Conservation (phyloP, 1,140 invertebrate genomes). For the Drosophila repletoides region DNA sequence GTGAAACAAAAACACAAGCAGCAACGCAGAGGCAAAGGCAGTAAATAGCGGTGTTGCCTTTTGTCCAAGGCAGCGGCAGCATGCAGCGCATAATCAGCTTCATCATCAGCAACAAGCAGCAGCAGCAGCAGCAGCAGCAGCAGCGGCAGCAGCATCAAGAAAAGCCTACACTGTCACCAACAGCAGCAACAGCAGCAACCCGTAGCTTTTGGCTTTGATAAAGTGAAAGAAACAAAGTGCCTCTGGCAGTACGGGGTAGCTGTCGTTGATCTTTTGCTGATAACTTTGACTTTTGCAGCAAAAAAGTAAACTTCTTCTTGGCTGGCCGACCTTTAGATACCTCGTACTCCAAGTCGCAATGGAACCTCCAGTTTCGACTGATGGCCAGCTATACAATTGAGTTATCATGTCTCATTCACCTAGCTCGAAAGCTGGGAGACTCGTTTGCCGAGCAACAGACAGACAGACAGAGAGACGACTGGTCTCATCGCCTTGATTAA, state of each 20-base stretch:
- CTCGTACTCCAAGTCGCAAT: too few species aligned
- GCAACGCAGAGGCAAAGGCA: conserved; percentile 15
- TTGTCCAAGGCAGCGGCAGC: conserved; percentile 59
- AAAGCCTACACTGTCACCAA: conserved; percentile 18
- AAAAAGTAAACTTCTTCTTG: too few species aligned
- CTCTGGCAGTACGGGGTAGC: conserved; percentile 46
- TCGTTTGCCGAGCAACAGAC: too few species aligned
- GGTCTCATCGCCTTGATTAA: too few species aligned
- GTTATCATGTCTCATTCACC: too few species aligned
- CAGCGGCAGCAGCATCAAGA: conserved; percentile 9
- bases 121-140: conserved; percentile 15
- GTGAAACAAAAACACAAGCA: conserved; percentile 61
- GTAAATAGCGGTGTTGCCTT: conserved; percentile 48
- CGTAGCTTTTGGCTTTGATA: conserved; percentile 49
- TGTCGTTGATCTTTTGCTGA: conserved; percentile 78
- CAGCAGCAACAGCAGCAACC: conserved; percentile 35
- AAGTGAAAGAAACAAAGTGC: conserved; percentile 61
- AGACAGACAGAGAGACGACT: not conserved
- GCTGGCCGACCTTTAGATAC: too few species aligned
- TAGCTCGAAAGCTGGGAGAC: too few species aligned
- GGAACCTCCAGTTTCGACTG: too few species aligned
- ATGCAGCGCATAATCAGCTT: conserved; percentile 77
- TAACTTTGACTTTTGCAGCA: conserved; percentile 70
- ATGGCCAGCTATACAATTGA: too few species aligned
- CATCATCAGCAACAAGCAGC: conserved; percentile 56